Percentiles rank a stretch among this genome's conserved stretches.
phyloP scores from a whole-genome alignment of 2,797 vertebrate genomes.

The Psittacula derbiana region DNA sequence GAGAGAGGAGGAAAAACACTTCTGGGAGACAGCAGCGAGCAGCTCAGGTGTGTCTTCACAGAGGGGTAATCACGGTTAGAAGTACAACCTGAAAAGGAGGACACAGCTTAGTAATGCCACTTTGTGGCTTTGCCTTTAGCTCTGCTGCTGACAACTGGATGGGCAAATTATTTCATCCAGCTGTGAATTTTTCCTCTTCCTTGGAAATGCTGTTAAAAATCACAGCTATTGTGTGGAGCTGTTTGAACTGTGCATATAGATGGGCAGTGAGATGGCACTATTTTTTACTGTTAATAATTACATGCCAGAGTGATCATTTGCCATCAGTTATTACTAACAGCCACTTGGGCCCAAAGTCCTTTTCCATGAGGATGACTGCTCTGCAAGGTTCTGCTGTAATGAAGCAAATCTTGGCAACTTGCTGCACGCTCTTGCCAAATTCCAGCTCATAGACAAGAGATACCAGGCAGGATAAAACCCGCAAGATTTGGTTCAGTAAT shows the following conservation, averaged over 20 bases:
- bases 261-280: background rate
- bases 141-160: background rate
- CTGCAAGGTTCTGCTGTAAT: background rate
- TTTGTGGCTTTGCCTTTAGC: background rate
- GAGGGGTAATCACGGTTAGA: background rate
- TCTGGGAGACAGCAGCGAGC: background rate
- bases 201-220: background rate
- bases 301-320: background rate
- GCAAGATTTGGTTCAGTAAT: background rate
- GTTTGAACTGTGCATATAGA: background rate
- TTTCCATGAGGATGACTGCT: background rate
- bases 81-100: background rate
- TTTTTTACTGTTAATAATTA: background rate
- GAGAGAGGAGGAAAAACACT: background rate
- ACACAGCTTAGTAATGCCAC: fast-evolving
- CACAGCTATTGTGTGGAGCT: fast-evolving
- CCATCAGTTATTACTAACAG: background rate
- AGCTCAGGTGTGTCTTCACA: background rate
- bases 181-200: background rate
- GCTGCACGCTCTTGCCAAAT: background rate
- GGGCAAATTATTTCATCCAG: background rate
- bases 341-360: background rate
- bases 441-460: background rate
- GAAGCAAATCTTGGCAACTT: background rate
- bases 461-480: background rate